phyloP scores from a whole-genome alignment of 2,113 vertebrate genomes.

The Campylorhamphus procurvoides region DNA sequence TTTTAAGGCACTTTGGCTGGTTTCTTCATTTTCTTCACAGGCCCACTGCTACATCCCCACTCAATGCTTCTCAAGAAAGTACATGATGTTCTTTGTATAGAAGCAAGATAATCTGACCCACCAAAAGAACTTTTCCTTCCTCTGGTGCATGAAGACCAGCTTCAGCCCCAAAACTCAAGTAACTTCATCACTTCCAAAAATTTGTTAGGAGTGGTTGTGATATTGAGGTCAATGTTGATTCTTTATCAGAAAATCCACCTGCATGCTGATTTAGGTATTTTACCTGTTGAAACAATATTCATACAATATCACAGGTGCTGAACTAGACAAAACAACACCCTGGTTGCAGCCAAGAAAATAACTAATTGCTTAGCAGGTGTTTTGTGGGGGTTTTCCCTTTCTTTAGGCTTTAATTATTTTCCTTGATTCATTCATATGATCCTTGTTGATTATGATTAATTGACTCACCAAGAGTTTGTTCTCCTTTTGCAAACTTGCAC shows the following conservation, averaged over 20 bases:
- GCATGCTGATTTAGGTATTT: background rate
- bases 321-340: background rate
- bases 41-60: too few relatives aligned
- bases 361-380: background rate
- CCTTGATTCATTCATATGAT: background rate
- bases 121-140: background rate
- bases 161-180: background rate
- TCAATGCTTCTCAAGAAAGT: background rate
- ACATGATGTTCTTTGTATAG: background rate
- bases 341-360: background rate
- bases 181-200: background rate
- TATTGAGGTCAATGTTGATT: background rate
- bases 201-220: background rate
- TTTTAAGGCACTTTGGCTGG: too few relatives aligned
- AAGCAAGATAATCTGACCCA: background rate
- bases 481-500: background rate
- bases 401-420: background rate
- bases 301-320: background rate
- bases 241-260: background rate
- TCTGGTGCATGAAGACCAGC: background rate
- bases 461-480: background rate
- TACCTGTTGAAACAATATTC: background rate
- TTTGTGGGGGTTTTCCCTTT: background rate
- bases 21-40: too few relatives aligned
- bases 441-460: background rate